Base-by-base conservation (phyloP, 1,140 invertebrate genomes). In the Atopsyche davidsoni region DNA sequence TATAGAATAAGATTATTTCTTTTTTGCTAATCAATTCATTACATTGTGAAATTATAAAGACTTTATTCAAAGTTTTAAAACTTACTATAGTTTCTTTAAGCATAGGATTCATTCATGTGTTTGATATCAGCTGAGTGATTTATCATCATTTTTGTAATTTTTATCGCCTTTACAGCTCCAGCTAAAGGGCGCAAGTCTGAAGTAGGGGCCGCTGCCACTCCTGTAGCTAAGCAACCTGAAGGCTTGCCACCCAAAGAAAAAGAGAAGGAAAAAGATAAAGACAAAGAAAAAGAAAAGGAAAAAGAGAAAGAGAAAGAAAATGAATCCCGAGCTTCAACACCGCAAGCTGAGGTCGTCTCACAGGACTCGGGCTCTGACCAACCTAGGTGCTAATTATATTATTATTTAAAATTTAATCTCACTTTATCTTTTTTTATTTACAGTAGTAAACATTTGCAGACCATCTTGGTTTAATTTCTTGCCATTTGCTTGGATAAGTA, bases 331-430 rank as follows among this genome's bases (percentile, higher is more conserved):
- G 64, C 69, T 2, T 64, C 65, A 7, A 72, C 70, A 46, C 63
- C 69, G n/a, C 66, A 66, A 22, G 66, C 66, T 36, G 71, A 72
- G 52, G 67, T 68, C 25, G 62, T 67, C 1, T 65, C 69, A 1
- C 68, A 64, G 10, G 71, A 73, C 31, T 73, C 71, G 0, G 69
- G 71, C 1, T 73, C 71, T 11, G 71, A 73, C 59, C 69, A 71
- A 47, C 68, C 69, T 19, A 71, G 69, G 71, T 73, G 56, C n/a
- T n/a, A n/a, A n/a, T n/a, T n/a, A n/a, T n/a, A n/a, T n/a, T n/a
- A n/a, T n/a, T n/a, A 28, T 28, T 28, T 28, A 7, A 28, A 7
- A 28, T 7, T 7, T 7, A 28, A 28, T 28, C 7, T 28, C 7
- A 7, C 7, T 28, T n/a, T n/a, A n/a, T n/a, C n/a, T n/a, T n/a